Evolutionary conservation across 2,113 vertebrate genomes (phyloP), one percentile per base, ranked within the genome.

Genomic region (Anolis carolinensis): DNA sequence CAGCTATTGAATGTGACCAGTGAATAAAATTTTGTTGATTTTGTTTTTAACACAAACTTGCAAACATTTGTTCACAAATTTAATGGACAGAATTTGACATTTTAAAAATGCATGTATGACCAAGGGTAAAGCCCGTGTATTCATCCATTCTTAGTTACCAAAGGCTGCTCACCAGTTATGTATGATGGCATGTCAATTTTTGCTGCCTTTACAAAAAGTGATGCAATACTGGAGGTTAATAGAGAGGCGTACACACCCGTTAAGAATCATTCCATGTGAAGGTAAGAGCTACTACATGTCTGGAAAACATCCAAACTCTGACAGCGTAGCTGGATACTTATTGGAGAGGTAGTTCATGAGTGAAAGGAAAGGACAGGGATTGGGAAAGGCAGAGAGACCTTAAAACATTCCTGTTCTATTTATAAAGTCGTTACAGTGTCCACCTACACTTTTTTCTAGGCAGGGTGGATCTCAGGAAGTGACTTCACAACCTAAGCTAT

Each of bases 341-440:
- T 14, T 44, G 50, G 6, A 75, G 48, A 68, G 62, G 74, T 67
- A 75, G 76, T 21, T 81, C 80, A 30, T 44, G 23, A 75, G 32
- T 81, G 82, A 83, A 83, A 83, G 63, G 67, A 84, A 52, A 67
- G 39, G 32, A 36, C 18, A 81, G 36, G 27, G 39, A 74, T 72
- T 39, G 32, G 68, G 62, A 39, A 72, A 83, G 71, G 4, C 20
- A 16, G 70, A 32, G 63, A 74, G 16, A 67, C 59, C 87, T 84
- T 88, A 88, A 84, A 88, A 75, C 67, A 88, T 32, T 81, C 34
- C 50, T 32, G 1, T 25, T 71, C 77, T 81, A 84, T 84, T 88
- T 81, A 81, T 84, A 81, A 65, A 70, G 3, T 1, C 44, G 39
- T 5, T 50, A 27, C 55, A 39, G 27, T 68, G 14, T 80, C 32